Evolutionary conservation across 2,797 vertebrate genomes (phyloP), one percentile per base, ranked within the genome.

Genomic region (Pangasius macronema): DNA sequence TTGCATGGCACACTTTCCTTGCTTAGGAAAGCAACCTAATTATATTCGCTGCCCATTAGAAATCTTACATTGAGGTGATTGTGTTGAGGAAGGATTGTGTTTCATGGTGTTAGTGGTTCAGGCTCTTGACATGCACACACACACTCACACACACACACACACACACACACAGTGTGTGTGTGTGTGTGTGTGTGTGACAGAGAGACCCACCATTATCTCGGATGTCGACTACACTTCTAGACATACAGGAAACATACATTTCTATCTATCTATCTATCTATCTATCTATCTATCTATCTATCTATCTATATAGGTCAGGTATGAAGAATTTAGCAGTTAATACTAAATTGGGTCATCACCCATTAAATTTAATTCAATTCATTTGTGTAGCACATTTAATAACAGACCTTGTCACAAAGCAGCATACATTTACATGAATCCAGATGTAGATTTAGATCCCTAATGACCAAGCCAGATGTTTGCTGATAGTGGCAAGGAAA

Each of bases 21-120:
- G 27, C 57, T 72, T 33, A n/a, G n/a, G n/a, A 49, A 51, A 36
- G 33, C 36, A 67, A 85, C 67, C 20, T 22, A 13, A 77, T 88
- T 83, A 83, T 36, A 20, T 36, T 67, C 51, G 36, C 7, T 72
- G 14, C 18, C n/a, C 57, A 85, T 76, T 67, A 88, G 68, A 49
- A n/a, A 68, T n/a, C 59, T 9, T 36, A 76, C 42, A 75, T 76
- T 18, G 36, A 46, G 36, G 39, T 30, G 39, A 70, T 70, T 30
- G 63, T 68, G 33, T 65, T 73, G 49, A 57, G 51, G 53, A 59
- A 80, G 10, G 2, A 61, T 36, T 24, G n/a, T 16, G 42, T 82
- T 86, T 81, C 77, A 42, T 81, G 53, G 9, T 55, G 42, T 82
- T 73, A 77, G 46, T 6, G 27, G 3, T 39, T 79, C 75, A 53